Evolutionary conservation across 2,888 invertebrate genomes (phyloP).

Genomic region (Agrotis ipsilon): DNA sequence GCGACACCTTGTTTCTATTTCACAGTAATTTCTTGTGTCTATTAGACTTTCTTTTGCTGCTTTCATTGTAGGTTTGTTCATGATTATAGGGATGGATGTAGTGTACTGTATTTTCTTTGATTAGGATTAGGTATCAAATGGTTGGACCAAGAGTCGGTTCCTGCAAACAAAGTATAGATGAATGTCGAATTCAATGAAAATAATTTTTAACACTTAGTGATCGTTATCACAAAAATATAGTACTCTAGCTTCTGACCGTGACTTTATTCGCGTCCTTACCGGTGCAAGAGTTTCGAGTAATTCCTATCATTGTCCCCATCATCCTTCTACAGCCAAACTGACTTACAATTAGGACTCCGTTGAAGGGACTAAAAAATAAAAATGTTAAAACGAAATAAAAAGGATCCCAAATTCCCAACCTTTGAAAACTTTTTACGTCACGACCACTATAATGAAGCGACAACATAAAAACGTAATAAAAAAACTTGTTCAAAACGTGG

Average conservation of each 20-base stretch:
- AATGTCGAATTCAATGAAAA: neutral
- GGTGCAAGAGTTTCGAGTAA: too few species aligned
- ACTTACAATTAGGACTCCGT: too few species aligned
- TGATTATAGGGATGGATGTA: neutral
- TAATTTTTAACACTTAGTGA: too few species aligned
- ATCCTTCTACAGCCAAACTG: too few species aligned
- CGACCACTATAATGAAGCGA: constrained; percentile 22
- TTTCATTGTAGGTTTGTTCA: constrained; percentile 14
- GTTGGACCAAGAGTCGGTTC: neutral
- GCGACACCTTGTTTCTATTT: constrained; percentile 26
- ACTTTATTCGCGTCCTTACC: too few species aligned
- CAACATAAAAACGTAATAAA: constrained; percentile 35
- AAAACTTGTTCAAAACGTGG: constrained; percentile 38
- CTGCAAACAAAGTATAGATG: too few species aligned
- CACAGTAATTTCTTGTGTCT: constrained; percentile 38
- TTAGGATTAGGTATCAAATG: too few species aligned
- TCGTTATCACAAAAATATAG: too few species aligned
- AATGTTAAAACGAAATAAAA: neutral
- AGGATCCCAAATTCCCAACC: neutral
- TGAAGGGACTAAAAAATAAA: neutral
- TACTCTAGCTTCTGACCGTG: too few species aligned
- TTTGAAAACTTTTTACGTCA: constrained; percentile 23
- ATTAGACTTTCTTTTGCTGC: constrained; percentile 35
- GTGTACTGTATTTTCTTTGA: neutral
- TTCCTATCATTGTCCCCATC: too few species aligned